Conservation (phyloP, 1,140 invertebrate species). For the Drosophila pallidifrons region DNA sequence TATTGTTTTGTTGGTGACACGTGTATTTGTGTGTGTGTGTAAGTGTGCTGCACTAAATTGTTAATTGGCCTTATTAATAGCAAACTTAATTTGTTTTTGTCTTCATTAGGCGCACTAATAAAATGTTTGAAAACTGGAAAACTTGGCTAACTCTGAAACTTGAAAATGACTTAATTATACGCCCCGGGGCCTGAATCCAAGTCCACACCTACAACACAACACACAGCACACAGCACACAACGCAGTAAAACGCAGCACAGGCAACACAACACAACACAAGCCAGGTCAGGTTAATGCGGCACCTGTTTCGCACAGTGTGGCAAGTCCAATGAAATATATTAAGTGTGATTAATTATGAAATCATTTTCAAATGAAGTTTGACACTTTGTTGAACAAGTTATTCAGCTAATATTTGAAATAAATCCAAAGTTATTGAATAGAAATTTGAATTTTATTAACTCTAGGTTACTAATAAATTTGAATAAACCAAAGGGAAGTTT, state of each 20-base stretch:
- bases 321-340: background rate
- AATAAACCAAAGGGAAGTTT: no score
- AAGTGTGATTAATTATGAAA: background rate
- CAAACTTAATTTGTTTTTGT: conserved; percentile 44
- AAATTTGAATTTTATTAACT: no score
- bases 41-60: conserved; percentile 1
- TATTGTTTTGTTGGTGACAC: no score
- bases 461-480: no score
- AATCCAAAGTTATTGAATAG: no score
- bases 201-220: conserved; percentile 37
- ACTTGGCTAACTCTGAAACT: conserved; percentile 40
- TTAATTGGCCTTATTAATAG: conserved; percentile 55
- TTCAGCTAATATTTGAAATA: no score
- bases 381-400: no score
- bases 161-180: conserved; percentile 67
- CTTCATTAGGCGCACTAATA: conserved; percentile 15
- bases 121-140: conserved; percentile 2
- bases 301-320: conserved; percentile 34
- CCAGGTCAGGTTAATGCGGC: conserved; percentile 17
- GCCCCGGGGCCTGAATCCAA: conserved; percentile 26
- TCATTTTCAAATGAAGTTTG: no score
- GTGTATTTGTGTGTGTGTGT: background rate
- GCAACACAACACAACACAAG: conserved; percentile 2
- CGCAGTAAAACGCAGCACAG: background rate
- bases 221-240: background rate